These are phyloP conservation scores for Neogobius melanostomus DNA, from an alignment of 2,113 vertebrate genomes.

Conservation along the genomic window DNA sequence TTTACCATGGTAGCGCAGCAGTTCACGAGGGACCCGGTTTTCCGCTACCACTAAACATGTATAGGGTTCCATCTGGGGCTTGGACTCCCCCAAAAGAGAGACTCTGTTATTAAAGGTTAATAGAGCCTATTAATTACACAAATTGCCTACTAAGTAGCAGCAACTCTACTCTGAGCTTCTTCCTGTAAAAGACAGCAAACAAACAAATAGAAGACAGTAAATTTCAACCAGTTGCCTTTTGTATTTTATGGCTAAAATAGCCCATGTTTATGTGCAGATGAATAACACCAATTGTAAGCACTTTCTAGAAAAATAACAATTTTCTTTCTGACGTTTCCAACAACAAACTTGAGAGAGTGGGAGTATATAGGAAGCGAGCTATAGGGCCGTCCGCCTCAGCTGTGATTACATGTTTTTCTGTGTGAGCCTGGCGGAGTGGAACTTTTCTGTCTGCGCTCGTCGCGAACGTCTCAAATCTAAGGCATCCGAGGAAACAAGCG, in stretches of 20 bases:
- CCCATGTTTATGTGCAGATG: not conserved
- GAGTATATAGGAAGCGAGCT: not conserved
- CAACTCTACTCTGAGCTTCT: not conserved
- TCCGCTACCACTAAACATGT: no score
- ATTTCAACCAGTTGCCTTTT: not conserved
- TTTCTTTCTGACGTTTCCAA: not conserved
- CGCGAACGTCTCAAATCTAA: not conserved
- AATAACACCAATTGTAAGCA: not conserved
- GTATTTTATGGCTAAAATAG: not conserved
- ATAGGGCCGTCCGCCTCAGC: constrained; percentile 1
- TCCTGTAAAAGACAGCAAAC: not conserved
- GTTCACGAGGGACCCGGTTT: no score
- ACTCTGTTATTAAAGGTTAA: no score
- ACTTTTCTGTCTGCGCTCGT: not conserved
- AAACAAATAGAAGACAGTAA: not conserved
- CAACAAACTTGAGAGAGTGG: not conserved
- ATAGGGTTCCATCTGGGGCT: no score
- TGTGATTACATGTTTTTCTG: constrained; percentile 1
- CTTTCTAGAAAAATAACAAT: not conserved
- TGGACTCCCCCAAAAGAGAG: no score
- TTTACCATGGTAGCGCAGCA: no score
- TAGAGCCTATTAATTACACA: no score
- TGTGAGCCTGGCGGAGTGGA: not conserved
- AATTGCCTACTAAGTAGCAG: not conserved
- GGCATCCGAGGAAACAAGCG: constrained; percentile 7